Percentiles rank a stretch among this genome's conserved stretches.
Evolutionary conservation across 2,113 vertebrate genomes (phyloP).

Genomic region (Lepus europaeus): DNA sequence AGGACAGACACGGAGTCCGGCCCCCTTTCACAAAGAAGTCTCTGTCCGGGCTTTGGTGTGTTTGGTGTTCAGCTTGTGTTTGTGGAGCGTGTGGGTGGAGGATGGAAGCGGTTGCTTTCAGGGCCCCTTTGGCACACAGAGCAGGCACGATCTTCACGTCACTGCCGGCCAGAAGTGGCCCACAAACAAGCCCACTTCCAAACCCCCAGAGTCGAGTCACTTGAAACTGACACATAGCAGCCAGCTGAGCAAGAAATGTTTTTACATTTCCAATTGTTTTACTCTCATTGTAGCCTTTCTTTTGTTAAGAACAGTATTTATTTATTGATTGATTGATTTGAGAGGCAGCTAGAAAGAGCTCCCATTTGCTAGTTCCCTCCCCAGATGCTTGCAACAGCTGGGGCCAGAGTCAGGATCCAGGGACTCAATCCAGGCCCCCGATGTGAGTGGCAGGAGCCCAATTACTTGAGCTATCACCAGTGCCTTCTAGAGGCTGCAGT

Average conservation of each 20-base stretch:
- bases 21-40: slow-evolving; percentile 67
- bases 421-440: no score
- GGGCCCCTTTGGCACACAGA: slow-evolving; percentile 41
- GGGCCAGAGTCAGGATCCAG: no score
- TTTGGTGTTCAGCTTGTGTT: slow-evolving; percentile 41
- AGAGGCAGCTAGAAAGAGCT: no score
- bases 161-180: slow-evolving; percentile 66
- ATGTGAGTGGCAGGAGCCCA: no score
- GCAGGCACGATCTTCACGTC: not conserved
- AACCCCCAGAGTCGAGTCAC: slow-evolving; percentile 50
- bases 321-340: no score
- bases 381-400: no score
- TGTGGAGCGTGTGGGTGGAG: not conserved
- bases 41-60: not conserved
- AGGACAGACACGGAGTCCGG: rapidly evolving
- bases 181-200: not conserved
- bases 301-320: no score
- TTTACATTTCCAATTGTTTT: no score
- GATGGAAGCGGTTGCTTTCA: slow-evolving; percentile 5
- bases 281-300: no score
- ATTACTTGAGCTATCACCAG: no score
- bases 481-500: no score
- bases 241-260: not conserved
- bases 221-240: slow-evolving; percentile 62
- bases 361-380: no score